phyloP scores from a whole-genome alignment of 2,797 vertebrate species.

The Myotis planiceps region DNA sequence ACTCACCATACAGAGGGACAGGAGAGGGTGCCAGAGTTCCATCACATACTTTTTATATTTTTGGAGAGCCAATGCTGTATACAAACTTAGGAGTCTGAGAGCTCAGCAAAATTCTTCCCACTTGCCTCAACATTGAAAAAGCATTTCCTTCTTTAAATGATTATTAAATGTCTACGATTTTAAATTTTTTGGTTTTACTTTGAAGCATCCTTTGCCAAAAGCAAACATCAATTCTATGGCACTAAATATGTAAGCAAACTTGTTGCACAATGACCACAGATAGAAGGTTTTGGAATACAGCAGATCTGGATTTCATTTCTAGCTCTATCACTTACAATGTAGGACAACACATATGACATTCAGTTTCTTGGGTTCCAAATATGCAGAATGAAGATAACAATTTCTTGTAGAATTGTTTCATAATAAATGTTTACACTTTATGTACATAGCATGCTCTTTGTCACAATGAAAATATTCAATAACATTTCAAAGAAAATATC shows the following conservation, averaged over 20 bases:
- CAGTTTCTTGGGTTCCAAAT: not conserved
- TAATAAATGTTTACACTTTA: not conserved
- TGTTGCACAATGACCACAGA: not conserved
- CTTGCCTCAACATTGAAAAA: not conserved
- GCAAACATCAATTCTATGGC: not conserved
- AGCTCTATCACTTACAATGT: too few species aligned
- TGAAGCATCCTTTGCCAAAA: not conserved
- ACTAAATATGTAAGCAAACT: not conserved
- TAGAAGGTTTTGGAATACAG: not conserved
- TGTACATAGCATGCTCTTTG: not conserved
- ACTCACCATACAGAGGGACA: not conserved
- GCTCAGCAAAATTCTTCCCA: not conserved
- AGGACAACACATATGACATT: not conserved
- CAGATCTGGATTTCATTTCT: not conserved
- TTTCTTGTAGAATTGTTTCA: not conserved
- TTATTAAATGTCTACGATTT: not conserved
- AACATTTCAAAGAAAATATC: not conserved
- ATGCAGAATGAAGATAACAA: not conserved
- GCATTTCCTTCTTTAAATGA: not conserved
- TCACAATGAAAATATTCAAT: not conserved
- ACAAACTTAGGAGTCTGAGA: not conserved
- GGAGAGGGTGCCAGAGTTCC: not conserved
- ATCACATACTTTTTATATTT: not conserved
- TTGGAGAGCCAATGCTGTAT: accelerated
- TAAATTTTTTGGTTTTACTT: not conserved